phyloP scores from a whole-genome alignment of 1,140 invertebrate species.

The Leguminivora glycinivorella region DNA sequence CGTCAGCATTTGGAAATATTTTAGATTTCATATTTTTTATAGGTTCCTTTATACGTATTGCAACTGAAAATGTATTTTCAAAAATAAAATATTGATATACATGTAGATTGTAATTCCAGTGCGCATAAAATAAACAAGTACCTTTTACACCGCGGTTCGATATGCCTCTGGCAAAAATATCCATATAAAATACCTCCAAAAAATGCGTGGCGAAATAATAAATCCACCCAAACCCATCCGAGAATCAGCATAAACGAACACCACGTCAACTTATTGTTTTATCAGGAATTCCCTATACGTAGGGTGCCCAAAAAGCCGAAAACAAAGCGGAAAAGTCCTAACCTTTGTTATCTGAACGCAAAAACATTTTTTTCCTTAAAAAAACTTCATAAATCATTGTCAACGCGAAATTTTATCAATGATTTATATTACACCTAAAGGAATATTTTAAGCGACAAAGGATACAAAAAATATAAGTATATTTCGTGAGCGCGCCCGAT shows the following conservation, averaged over 20 bases:
- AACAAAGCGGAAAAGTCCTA: neutral
- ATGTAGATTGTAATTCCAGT: neutral
- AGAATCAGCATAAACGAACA: slow-evolving; percentile 14
- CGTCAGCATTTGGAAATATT: too few species aligned
- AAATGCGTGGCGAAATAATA: slow-evolving; percentile 30
- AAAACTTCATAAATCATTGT: slow-evolving; percentile 43
- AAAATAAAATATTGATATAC: neutral
- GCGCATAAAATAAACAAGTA: neutral
- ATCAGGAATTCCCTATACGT: slow-evolving; percentile 15
- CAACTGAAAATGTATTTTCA: neutral
- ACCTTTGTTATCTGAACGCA: neutral
- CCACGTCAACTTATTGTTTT: slow-evolving; percentile 12
- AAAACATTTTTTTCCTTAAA: slow-evolving; percentile 18
- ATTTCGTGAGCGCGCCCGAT: slow-evolving; percentile 37
- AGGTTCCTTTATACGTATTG: neutral
- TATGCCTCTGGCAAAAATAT: neutral
- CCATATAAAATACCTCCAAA: neutral
- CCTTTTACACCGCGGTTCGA: neutral
- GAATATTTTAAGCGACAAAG: slow-evolving; percentile 44
- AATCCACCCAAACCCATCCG: neutral
- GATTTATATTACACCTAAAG: slow-evolving; percentile 47
- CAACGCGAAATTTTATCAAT: slow-evolving; percentile 44
- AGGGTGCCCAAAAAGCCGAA: slow-evolving; percentile 6
- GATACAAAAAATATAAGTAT: slow-evolving; percentile 38
- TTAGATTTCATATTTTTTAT: neutral